Evolutionary conservation across 2,797 vertebrate genomes (phyloP), one percentile per base, ranked within the genome.

Genomic region (Heliangelus exortis): DNA sequence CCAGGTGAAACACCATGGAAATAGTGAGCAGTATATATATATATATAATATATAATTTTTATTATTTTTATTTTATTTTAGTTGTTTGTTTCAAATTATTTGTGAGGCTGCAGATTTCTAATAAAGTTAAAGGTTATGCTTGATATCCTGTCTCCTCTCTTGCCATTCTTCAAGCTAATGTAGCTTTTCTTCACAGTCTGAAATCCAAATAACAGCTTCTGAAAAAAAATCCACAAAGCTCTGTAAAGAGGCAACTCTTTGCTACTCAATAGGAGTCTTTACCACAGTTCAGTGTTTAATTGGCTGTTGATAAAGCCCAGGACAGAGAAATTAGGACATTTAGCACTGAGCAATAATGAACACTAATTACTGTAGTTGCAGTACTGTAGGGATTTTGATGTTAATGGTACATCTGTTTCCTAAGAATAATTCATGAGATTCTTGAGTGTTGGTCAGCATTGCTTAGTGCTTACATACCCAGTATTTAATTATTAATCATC

Each of bases 1-100:
- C 22, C 95, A 95, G 94, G 93, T 96, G 90, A 75, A 94, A 84
- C 39, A 50, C n/a, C 48, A 55, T 74, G 81, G 93, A 93, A 93
- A 85, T 45, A 87, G 75, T 92, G 92, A 90, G 84, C 72, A 48
- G 34, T 77, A 41, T 41, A 41, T 41, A 41, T 41, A 39, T 39
- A n/a, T n/a, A n/a, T n/a, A 41, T 41, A 39, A 41, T 15, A 41
- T 14, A 41, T 41, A 39, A 41, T 41, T 15, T 41, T 41, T 41
- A 14, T 55, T 33, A 57, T 29, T 45, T 58, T 28, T 58, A 39
- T 20, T 83, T 69, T 28, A 61, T 26, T 48, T 54, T 39, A 50
- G 15, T 43, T 51, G 20, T 41, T 54, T 41, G 31, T 53, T 89
- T 82, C 33, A 59, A 59, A 45, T 16, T 67, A 65, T 39, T 45